phyloP scores from a whole-genome alignment of 2,888 invertebrate species.

The Parapristionchus giblindavisi region DNA sequence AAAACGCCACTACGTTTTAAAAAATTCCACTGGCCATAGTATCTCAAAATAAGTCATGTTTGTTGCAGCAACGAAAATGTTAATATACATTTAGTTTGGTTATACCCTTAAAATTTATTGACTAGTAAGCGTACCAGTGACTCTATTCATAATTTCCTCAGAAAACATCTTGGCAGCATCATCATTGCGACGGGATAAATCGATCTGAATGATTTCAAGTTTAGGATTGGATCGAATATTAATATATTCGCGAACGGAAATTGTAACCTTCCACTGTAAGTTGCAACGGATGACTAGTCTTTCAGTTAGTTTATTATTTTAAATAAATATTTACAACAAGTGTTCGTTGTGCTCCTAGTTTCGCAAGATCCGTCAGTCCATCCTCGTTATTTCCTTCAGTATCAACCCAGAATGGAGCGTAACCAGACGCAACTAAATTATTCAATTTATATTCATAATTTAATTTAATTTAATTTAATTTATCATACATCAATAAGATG shows the following conservation, averaged over 20 bases:
- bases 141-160: too few relatives aligned
- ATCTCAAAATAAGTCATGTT: too few relatives aligned
- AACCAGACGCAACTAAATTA: neutral
- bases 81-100: too few relatives aligned
- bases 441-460: neutral
- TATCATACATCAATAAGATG: too few relatives aligned
- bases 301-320: too few relatives aligned
- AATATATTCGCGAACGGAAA: neutral
- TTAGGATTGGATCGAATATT: neutral
- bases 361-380: neutral
- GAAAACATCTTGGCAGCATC: neutral
- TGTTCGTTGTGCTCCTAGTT: neutral
- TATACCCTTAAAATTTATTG: too few relatives aligned
- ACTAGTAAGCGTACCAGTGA: too few relatives aligned
- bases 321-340: neutral
- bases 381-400: neutral
- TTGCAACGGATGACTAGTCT: too few relatives aligned
- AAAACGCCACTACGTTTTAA: too few relatives aligned
- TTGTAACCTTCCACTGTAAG: neutral
- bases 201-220: neutral
- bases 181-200: neutral
- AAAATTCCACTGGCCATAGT: too few relatives aligned
- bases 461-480: neutral
- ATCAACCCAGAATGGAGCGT: neutral
- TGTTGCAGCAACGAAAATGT: too few relatives aligned